These are phyloP conservation scores for Leptopilina drosophilae DNA, from an alignment of 2,888 invertebrate genomes.

Conservation along the genomic window DNA sequence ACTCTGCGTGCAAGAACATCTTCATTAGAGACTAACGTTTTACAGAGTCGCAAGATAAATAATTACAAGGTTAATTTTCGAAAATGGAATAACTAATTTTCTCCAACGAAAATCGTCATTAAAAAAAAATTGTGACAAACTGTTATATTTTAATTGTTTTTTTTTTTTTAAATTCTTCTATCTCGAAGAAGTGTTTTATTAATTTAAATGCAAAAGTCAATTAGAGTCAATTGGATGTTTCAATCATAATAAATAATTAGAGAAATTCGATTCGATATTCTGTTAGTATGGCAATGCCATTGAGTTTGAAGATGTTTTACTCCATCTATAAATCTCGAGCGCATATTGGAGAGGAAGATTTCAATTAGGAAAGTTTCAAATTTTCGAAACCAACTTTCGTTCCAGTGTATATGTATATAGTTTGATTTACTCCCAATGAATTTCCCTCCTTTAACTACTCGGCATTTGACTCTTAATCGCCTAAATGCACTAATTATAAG, in stretches of 20 bases:
- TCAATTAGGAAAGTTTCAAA: constrained; percentile 38
- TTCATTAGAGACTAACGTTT: constrained; percentile 23
- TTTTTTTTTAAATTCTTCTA: too few species aligned
- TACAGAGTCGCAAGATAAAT: not conserved
- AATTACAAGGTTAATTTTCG: not conserved
- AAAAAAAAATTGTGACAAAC: not conserved
- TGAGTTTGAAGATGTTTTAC: not conserved
- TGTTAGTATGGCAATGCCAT: not conserved
- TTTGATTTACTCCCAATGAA: constrained; percentile 22
- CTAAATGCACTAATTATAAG: constrained; percentile 30
- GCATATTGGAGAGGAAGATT: constrained; percentile 38
- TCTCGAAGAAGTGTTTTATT: not conserved
- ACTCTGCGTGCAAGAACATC: constrained; percentile 36
- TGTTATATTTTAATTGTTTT: too few species aligned
- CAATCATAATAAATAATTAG: not conserved
- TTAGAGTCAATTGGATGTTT: not conserved
- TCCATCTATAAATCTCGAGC: constrained; percentile 19
- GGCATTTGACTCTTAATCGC: constrained; percentile 16
- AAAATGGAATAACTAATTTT: not conserved
- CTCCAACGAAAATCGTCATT: not conserved
- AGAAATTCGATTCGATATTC: constrained; percentile 9
- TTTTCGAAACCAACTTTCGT: constrained; percentile 27
- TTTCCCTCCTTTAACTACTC: constrained; percentile 10
- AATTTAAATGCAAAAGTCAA: not conserved
- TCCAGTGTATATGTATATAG: not conserved